Base-by-base conservation (phyloP, 2,888 invertebrate species). In the Pheosia tremula region DNA sequence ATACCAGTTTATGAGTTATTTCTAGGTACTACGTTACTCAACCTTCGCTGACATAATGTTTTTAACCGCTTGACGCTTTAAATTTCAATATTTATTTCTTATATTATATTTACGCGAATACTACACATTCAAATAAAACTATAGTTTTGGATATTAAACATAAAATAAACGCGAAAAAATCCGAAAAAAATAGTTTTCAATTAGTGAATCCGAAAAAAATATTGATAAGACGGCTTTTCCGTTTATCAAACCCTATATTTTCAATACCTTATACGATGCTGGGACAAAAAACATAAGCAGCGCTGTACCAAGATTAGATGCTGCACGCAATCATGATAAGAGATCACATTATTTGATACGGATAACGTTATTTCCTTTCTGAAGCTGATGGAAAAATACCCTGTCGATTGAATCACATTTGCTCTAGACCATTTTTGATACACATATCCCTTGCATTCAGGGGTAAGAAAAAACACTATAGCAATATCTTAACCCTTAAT, bases 1-100 rank as follows among this genome's bases (percentile, higher is more conserved):
- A 71, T 66, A 76, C 66, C 60, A 57, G 41, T 59, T 56, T 55
- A 64, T 43, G 43, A 62, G 67, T 67, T 67, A 70, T 70, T 77
- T 77, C 24, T 24, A 24, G 24, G 24, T 71, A 71, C 61, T 71
- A 71, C 61, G 64, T 71, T 67, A 72, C 50, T 53, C 8, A 1
- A 9, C 39, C 7, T 56, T 13, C 11, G 11, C 4, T 47, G 4
- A 47, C n/a, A 50, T 50, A 50, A 50, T 24, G 0, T 24, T 24
- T 24, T 24, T 24, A 24, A 24, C 24, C 24, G 24, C 24, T 24
- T 24, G 24, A 24, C 24, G 24, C 24, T 24, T 24, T 24, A 24
- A 24, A 24, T 24, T 0, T 24, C 24, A 24, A 24, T 24, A 24
- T 24, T 24, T 0, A 24, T 24, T 24, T 24, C 24, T 24, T 24